Conservation (phyloP, 2,797 vertebrate species). For the Sebastes iracundus region DNA sequence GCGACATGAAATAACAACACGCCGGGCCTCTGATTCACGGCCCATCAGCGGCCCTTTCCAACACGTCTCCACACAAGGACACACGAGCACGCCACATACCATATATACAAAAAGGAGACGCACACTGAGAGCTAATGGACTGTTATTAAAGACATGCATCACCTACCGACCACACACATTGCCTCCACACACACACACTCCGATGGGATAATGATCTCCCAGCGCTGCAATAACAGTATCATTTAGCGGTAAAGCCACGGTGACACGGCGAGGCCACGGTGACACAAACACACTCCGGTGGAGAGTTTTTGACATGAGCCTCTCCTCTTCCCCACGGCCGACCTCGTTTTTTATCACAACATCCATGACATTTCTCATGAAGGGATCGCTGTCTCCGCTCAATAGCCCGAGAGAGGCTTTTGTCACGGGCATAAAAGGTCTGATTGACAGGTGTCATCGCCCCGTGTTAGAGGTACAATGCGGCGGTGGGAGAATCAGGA, state of each 20-base stretch:
- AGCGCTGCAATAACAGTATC: slow-evolving; percentile 39
- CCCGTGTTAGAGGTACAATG: slow-evolving; percentile 33
- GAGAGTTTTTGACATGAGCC: not conserved
- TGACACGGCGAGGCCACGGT: not conserved
- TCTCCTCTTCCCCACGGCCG: not conserved
- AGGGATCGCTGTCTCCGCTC: slow-evolving; percentile 6
- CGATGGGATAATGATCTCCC: slow-evolving; percentile 38
- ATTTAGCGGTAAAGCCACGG: slow-evolving; percentile 21
- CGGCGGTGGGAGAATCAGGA: not conserved
- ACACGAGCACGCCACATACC: not conserved
- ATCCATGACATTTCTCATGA: slow-evolving; percentile 66
- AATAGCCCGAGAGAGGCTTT: slow-evolving; percentile 7
- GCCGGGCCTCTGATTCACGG: slow-evolving; percentile 59
- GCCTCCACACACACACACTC: slow-evolving; percentile 1
- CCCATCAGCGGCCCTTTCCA: slow-evolving; percentile 59
- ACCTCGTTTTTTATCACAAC: slow-evolving; percentile 34
- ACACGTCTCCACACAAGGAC: slow-evolving; percentile 27
- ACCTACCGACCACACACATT: slow-evolving; percentile 64
- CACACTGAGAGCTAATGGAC: slow-evolving; percentile 57
- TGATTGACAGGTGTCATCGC: slow-evolving; percentile 70
- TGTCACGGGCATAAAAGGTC: slow-evolving; percentile 60
- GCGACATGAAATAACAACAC: slow-evolving; percentile 57
- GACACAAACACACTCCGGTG: slow-evolving; percentile 12
- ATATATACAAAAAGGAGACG: slow-evolving; percentile 2
- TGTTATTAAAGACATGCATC: slow-evolving; percentile 83